phyloP scores from a whole-genome alignment of 2,888 invertebrate species.

The Lycophotia porphyrea region DNA sequence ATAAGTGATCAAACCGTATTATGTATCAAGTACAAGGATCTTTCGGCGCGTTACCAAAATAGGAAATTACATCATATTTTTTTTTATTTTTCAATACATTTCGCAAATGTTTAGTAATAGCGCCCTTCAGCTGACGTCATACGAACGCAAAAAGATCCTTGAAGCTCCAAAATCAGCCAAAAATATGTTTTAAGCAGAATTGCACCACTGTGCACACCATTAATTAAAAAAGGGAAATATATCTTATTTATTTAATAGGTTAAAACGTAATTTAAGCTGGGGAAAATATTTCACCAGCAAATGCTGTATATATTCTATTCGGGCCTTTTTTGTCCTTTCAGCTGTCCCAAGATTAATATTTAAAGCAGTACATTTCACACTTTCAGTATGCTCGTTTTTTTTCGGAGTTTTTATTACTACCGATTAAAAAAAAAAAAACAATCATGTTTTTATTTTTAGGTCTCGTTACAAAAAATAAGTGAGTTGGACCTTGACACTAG shows the following conservation, averaged over 20 bases:
- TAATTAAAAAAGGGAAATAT: too few species aligned
- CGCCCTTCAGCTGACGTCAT: not conserved
- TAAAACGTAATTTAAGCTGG: too few species aligned
- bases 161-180: not conserved
- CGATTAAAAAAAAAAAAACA: not conserved
- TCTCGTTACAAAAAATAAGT: constrained; percentile 65
- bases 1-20: not conserved
- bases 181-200: not conserved
- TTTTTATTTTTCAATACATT: not conserved
- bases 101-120: not conserved
- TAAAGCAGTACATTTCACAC: too few species aligned
- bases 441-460: constrained; percentile 51
- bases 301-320: too few species aligned
- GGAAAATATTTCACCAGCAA: too few species aligned
- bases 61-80: too few species aligned
- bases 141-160: not conserved
- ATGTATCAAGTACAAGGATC: not conserved
- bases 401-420: too few species aligned
- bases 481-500: constrained; percentile 26
- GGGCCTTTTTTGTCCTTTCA: too few species aligned
- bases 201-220: not conserved
- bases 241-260: too few species aligned
- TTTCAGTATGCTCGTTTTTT: too few species aligned
- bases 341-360: too few species aligned
- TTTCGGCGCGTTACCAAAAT: not conserved